Conservation (phyloP, 2,888 invertebrate species). For the Kryphioiulus occultus region DNA sequence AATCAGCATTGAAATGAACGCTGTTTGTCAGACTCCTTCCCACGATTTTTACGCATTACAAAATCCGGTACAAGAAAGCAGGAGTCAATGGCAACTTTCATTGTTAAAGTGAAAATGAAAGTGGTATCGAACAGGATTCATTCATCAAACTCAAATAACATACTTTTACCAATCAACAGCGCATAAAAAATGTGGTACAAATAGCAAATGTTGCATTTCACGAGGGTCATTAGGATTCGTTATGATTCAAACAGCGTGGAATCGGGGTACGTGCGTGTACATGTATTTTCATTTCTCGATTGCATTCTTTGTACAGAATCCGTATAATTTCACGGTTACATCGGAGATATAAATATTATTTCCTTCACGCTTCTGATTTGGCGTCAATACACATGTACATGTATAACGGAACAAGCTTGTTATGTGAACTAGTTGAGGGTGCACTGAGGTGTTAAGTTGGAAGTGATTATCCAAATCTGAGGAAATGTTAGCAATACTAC, state of each 20-base stretch:
- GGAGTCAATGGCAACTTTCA: background rate
- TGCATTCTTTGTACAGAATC: background rate
- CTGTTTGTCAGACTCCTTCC: background rate
- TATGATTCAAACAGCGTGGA: background rate
- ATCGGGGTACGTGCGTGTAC: too few relatives aligned
- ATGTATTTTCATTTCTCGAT: background rate
- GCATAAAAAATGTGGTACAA: background rate
- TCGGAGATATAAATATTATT: background rate
- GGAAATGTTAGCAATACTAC: background rate
- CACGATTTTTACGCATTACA: background rate
- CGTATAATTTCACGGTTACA: background rate
- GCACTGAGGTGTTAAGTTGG: background rate
- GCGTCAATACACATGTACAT: too few relatives aligned
- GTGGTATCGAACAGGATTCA: background rate
- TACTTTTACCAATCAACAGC: background rate
- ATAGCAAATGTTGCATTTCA: background rate
- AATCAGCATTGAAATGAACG: background rate
- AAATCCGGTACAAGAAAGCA: background rate
- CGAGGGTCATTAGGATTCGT: background rate
- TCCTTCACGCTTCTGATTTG: background rate
- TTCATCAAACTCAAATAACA: background rate
- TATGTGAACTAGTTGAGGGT: background rate
- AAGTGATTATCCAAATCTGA: background rate
- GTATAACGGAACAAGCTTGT: background rate
- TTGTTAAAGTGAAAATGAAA: background rate